Percentiles rank a stretch among this genome's conserved stretches.
These are phyloP conservation scores for Antitype chi DNA, from an alignment of 2,888 invertebrate species.

Conservation along the genomic window DNA sequence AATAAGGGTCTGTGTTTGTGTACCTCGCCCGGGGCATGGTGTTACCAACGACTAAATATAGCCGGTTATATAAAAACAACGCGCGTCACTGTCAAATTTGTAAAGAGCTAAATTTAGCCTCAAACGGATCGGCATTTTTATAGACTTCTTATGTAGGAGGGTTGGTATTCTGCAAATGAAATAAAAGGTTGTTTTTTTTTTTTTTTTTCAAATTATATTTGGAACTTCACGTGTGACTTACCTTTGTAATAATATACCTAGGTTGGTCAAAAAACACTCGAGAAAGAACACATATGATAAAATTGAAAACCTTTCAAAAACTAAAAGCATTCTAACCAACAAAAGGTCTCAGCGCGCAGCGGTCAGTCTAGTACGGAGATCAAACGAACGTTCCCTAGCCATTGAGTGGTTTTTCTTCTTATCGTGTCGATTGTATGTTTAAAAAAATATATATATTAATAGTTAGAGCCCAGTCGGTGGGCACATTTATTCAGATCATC, in stretches of 20 bases:
- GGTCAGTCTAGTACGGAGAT: constrained; percentile 26
- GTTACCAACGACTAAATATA: constrained; percentile 43
- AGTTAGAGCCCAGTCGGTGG: too few relatives aligned
- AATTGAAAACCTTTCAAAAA: constrained; percentile 15
- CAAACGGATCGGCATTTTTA: constrained; percentile 7
- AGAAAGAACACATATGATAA: not conserved
- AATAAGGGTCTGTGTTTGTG: not conserved
- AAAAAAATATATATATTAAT: too few relatives aligned
- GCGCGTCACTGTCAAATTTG: constrained; percentile 9
- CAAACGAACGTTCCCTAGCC: constrained; percentile 15
- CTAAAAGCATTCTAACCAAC: constrained; percentile 6
- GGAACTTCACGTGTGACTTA: not conserved
- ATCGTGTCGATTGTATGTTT: too few relatives aligned
- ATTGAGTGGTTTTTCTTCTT: constrained; percentile 24
- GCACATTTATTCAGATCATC: too few relatives aligned
- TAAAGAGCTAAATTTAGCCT: constrained; percentile 2
- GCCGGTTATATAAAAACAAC: constrained; percentile 19
- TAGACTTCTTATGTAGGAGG: not conserved
- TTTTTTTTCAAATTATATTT: not conserved
- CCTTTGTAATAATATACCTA: not conserved
- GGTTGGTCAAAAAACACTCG: not conserved
- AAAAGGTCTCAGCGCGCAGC: constrained; percentile 11
- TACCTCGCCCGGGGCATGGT: constrained; percentile 13
- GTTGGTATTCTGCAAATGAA: not conserved
- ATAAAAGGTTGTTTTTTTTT: constrained; percentile 1